Base-by-base conservation (phyloP, 1,140 invertebrate genomes). In the Hylaeus volcanicus region DNA sequence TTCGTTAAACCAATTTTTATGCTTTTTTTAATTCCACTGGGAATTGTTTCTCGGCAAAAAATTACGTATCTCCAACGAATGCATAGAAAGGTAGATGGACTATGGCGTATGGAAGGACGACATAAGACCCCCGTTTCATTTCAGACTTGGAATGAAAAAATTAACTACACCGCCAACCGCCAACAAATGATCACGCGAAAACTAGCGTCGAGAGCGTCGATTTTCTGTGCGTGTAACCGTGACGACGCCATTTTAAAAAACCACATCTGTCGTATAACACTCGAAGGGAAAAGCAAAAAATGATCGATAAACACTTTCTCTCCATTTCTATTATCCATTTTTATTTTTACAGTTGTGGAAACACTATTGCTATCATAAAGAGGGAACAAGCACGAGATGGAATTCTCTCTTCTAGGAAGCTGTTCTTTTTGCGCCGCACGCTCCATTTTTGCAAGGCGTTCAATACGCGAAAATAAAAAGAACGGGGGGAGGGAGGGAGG, bases 41-140 rank as follows among this genome's bases (percentile, higher is more conserved):
- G 26, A 74, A 74, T 39, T 15, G 60, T 51, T 45, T 63, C 6
- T 45, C 6, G 2, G 2, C 14, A 4, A 43, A 14, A 26, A 9
- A 41, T 48, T 51, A 39, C 63, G 63, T 63, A 51, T 74, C 58
- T 63, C 11, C 12, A 26, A 51, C 45, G 43, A 63, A 45, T 26
- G 55, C 3, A 60, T 4, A 2, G 39, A 37, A 15, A 2, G 43
- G 11, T 39, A 51, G 26, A 63, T 63, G 26, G 1, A 1, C 14
- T 48, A 11, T 15, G 43, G n/a, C 11, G 15, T 41, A 26, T 14
- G n/a, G 43, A 48, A 26, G 71, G 5, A 73, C 15, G 6, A 51
- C 39, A 74, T 51, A 63, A 74, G 11, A 61, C 6, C 26, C 6
- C 6, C 3, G 37, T 51, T 74, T 74, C 71, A 63, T 74, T 51